Evolutionary conservation across 2,113 vertebrate genomes (phyloP), one percentile per base, ranked within the genome.

Genomic region (Triplophysa rosa): DNA sequence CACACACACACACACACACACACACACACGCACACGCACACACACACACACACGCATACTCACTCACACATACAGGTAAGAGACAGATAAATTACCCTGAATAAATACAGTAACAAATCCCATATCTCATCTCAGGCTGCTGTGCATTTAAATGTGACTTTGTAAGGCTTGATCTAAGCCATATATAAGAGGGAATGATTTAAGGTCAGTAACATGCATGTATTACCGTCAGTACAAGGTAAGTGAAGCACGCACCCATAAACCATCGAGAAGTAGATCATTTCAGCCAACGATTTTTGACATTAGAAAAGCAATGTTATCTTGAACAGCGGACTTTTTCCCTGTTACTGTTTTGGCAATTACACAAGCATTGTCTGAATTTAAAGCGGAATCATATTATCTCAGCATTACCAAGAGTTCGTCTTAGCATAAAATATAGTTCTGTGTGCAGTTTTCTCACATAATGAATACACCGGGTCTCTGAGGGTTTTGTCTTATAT

Each of bases 101-200:
- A 76, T 63, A 76, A 75, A 65, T 76, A 74, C 71, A 76, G 73
- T 76, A 64, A 76, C 33, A 74, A 62, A 74, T 59, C 69, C 26
- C 19, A 67, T 14, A 24, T 12, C n/a, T n/a, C 66, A 71, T 29
- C 29, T 52, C 54, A 42, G 49, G 4, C 52, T 58, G 52, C 1
- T 40, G 29, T 72, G 16, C 29, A 63, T 62, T 75, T 75, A 75
- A 75, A 75, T 47, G 59, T 59, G n/a, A 42, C 54, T n/a, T 29
- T n/a, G 23, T 74, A 29, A 33, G 58, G 16, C 40, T 47, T 47
- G 58, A 74, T 61, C 69, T 19, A 40, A 72, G 13, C 71, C 71
- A 61, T 21, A 23, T 19, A 45, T 62, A 62, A 62, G 40, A 73
- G 54, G 33, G 16, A 59, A 62, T 26, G 56, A 73, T 61, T 29